Evolutionary conservation across 2,113 vertebrate genomes (phyloP), one percentile per base, ranked within the genome.

Genomic region (Gallinago paraguaiae): DNA sequence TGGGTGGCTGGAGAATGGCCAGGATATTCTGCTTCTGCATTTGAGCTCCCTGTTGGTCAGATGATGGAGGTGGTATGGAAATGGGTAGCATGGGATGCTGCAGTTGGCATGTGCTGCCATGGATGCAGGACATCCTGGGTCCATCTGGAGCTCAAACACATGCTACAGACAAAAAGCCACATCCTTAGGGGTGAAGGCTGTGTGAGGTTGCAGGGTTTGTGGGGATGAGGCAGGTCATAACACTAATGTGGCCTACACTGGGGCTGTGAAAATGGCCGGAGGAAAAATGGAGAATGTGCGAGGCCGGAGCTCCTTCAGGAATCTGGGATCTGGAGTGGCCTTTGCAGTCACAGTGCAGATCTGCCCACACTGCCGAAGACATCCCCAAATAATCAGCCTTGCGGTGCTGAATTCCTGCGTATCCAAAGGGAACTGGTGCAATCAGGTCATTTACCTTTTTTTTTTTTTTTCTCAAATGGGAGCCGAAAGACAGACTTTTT

Each of bases 201-300:
- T 9, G 37, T 11, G 16, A 41, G n/a, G 28, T 13, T 54, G 12
- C 27, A 67, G 57, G 6, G 19, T 13, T 23, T 53, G 31, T 43
- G 70, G 50, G 31, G 35, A n/a, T 15, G 31, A 28, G 18, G 45
- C 15, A 41, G 33, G 67, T 8, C 56, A 51, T 43, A 64, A 60
- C 13, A 27, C 7, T 61, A 69, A 59, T 0, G 8, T 51, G 61
- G 22, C 50, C 37, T 27, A 4, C 35, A 23, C 17, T 0, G 1
- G 13, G 68, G 30, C 31, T 48, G 57, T 70, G 69, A 60, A 31
- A 33, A 4, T 18, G 51, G 28, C 74, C 9, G 7, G 45, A 54
- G 57, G 17, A 39, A 35, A 43, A 28, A 9, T 3, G 9, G 43
- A 17, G 19, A 46, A 22, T 17, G 16, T n/a, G 37, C 22, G 65